Conservation (phyloP, 2,797 vertebrate species). For the Sebastes alutus region DNA sequence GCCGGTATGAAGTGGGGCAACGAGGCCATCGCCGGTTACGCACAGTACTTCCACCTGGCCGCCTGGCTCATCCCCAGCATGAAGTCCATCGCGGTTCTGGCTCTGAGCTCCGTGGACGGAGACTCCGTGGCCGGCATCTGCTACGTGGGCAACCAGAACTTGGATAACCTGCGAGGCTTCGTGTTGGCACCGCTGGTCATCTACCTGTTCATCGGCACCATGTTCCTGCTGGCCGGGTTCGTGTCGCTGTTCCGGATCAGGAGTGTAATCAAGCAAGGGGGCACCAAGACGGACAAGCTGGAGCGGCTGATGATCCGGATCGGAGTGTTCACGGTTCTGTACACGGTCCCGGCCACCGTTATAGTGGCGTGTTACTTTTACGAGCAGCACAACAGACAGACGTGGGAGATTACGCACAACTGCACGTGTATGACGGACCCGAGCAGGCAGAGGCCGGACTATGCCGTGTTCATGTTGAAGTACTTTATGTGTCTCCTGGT, state of each 20-base stretch:
- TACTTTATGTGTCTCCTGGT: conserved; percentile 96
- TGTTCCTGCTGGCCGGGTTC: conserved; percentile 93
- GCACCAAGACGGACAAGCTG: conserved; percentile 93
- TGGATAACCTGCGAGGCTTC: conserved; percentile 89
- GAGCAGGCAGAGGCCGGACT: conserved; percentile 86
- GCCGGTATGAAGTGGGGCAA: conserved; percentile 93
- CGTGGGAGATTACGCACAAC: conserved; percentile 92
- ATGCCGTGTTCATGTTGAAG: conserved; percentile 95
- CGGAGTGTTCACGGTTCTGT: conserved; percentile 91
- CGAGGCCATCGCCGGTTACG: conserved; percentile 89
- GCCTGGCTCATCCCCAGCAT: conserved; percentile 91
- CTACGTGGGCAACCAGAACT: conserved; percentile 90
- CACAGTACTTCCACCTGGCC: conserved; percentile 90
- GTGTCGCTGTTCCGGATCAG: conserved; percentile 93
- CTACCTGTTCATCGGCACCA: conserved; percentile 92
- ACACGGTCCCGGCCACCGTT: conserved; percentile 91
- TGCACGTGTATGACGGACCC: conserved; percentile 88
- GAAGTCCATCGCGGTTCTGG: conserved; percentile 87
- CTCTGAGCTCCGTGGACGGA: conserved; percentile 90
- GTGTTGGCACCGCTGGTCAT: conserved; percentile 90
- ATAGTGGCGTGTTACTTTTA: conserved; percentile 95
- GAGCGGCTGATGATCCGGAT: conserved; percentile 94
- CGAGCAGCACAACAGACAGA: conserved; percentile 91
- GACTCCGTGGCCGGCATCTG: conserved; percentile 91
- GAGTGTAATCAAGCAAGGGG: conserved; percentile 93